Percentiles rank a stretch among this genome's conserved stretches.
These are phyloP conservation scores for Macrophya alboannulata DNA, from an alignment of 2,888 invertebrate species.

Conservation along the genomic window DNA sequence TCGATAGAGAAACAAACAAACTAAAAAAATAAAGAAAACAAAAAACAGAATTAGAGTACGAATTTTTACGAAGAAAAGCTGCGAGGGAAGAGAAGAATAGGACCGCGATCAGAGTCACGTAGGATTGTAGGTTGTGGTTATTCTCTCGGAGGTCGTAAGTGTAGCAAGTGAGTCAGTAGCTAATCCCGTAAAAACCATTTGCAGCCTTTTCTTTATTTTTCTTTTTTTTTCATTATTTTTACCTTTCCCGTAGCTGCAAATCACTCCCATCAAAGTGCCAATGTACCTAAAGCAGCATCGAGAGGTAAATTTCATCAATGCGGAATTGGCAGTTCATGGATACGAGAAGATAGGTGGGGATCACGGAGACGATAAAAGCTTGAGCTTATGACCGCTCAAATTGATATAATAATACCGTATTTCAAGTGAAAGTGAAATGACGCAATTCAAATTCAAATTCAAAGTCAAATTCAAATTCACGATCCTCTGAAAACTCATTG, in stretches of 20 bases:
- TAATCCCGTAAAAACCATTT: constrained; percentile 35
- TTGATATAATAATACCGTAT: constrained; percentile 17
- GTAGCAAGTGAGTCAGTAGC: constrained; percentile 30
- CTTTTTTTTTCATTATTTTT: background rate
- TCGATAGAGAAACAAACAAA: background rate
- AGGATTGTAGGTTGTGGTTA: constrained; percentile 55
- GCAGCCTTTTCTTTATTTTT: background rate
- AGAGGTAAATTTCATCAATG: background rate
- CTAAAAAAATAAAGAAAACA: background rate
- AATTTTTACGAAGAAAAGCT: background rate
- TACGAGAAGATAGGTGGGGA: constrained; percentile 15
- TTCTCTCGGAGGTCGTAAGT: constrained; percentile 50
- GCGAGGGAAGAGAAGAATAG: background rate
- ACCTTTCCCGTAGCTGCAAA: background rate
- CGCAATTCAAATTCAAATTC: constrained; percentile 11
- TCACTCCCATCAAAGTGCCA: background rate
- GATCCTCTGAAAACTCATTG: background rate
- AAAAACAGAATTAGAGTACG: background rate
- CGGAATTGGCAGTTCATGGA: constrained; percentile 34
- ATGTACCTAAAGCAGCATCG: background rate
- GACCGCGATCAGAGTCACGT: constrained; percentile 13
- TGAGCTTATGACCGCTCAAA: constrained; percentile 32
- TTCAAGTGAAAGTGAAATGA: background rate
- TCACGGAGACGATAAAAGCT: constrained; percentile 8
- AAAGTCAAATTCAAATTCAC: background rate